phyloP scores from a whole-genome alignment of 2,797 vertebrate genomes.

The Odontamblyopus rebecca region DNA sequence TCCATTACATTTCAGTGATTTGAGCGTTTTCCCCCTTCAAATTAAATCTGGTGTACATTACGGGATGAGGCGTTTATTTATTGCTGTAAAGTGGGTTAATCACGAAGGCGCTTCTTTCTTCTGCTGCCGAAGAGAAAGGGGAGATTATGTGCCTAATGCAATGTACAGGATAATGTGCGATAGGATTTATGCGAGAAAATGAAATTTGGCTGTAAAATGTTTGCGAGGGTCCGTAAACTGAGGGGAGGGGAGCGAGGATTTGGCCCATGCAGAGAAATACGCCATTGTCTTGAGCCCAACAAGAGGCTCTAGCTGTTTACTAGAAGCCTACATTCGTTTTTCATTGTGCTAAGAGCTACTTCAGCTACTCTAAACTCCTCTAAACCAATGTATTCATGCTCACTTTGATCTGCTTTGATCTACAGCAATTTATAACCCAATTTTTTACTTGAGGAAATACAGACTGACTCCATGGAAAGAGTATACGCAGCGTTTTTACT shows the following conservation, averaged over 20 bases:
- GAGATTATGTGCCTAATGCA: conserved; percentile 84
- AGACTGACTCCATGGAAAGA: not conserved
- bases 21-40: conserved; percentile 62
- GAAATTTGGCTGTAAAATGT: conserved; percentile 82
- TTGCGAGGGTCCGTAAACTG: conserved; percentile 77
- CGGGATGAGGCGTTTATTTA: conserved; percentile 80
- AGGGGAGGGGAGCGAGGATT: conserved; percentile 64
- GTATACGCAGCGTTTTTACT: not conserved
- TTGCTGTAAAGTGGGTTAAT: conserved; percentile 85
- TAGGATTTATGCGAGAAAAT: conserved; percentile 83
- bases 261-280: conserved; percentile 65
- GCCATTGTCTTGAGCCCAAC: conserved; percentile 65
- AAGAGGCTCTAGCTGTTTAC: conserved; percentile 57
- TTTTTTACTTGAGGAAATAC: not conserved
- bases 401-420: conserved; percentile 31
- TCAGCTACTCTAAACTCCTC: conserved; percentile 58
- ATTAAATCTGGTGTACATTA: conserved; percentile 83
- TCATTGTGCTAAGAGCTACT: conserved; percentile 62
- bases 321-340: conserved; percentile 52
- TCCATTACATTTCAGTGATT: conserved; percentile 75
- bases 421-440: conserved; percentile 15
- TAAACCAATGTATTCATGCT: conserved; percentile 37
- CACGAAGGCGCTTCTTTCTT: conserved; percentile 80
- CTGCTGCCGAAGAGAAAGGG: conserved; percentile 74
- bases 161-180: conserved; percentile 84